Evolutionary conservation across 2,797 vertebrate genomes (phyloP).

Genomic region (Sternotherus odoratus): DNA sequence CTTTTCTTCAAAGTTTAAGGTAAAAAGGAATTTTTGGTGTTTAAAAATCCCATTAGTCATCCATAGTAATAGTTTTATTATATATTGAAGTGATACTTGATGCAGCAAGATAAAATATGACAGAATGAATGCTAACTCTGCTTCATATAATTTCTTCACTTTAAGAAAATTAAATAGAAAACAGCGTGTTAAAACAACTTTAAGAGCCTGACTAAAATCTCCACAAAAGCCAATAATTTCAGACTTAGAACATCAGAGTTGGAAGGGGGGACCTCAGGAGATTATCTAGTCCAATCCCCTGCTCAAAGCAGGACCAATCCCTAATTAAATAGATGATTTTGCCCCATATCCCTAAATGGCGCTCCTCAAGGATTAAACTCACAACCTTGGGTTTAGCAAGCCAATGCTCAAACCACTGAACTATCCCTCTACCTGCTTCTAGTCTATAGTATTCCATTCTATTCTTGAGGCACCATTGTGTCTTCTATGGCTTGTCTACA

Average conservation of each 20-base stretch:
- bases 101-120: neutral
- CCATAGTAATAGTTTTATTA: neutral
- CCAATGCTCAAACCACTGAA: no score
- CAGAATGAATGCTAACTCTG: neutral
- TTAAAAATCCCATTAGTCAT: neutral
- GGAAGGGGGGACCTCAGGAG: no score
- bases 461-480: neutral
- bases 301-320: no score
- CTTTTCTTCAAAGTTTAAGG: constrained; percentile 29
- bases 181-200: neutral
- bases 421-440: no score
- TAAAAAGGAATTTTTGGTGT: neutral
- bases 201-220: neutral
- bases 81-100: neutral
- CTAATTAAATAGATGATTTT: no score
- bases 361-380: no score
- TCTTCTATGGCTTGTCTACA: neutral
- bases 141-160: neutral
- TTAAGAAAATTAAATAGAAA: neutral
- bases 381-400: no score
- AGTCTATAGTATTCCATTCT: neutral
- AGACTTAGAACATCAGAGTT: no score
- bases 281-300: no score
- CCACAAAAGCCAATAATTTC: neutral
- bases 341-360: no score